phyloP scores from a whole-genome alignment of 2,888 invertebrate species.

The Xestia sexstrigata region DNA sequence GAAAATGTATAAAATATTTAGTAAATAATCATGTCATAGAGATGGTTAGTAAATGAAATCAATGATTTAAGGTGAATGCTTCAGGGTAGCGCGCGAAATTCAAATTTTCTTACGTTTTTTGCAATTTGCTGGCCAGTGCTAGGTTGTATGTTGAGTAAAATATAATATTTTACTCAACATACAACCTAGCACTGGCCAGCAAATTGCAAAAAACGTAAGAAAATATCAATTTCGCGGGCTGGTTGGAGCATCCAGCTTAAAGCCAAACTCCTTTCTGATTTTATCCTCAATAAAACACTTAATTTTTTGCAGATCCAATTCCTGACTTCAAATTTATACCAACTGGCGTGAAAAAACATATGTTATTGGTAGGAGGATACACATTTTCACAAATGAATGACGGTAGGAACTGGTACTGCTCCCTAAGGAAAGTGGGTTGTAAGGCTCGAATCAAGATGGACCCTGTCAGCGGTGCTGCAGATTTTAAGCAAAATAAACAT shows the following conservation, averaged over 20 bases:
- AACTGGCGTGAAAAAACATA: slow-evolving; percentile 64
- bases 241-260: no score
- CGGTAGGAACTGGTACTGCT: slow-evolving; percentile 75
- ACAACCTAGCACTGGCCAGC: no score
- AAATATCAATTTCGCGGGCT: no score
- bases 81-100: no score
- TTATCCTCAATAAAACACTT: neutral
- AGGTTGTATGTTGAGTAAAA: no score
- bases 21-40: neutral
- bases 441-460: slow-evolving; percentile 68
- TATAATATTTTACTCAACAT: no score
- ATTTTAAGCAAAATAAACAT: slow-evolving; percentile 13
- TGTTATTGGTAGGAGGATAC: slow-evolving; percentile 64
- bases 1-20: neutral
- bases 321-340: slow-evolving; percentile 65
- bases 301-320: neutral
- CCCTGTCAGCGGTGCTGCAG: slow-evolving; percentile 36
- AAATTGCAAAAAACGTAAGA: no score
- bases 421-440: slow-evolving; percentile 72
- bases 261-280: neutral
- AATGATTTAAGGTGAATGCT: no score
- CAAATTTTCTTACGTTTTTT: no score
- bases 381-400: slow-evolving; percentile 72
- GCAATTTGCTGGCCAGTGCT: no score
- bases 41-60: neutral